phyloP scores from a whole-genome alignment of 2,888 invertebrate genomes.

The Netelia virgata region DNA sequence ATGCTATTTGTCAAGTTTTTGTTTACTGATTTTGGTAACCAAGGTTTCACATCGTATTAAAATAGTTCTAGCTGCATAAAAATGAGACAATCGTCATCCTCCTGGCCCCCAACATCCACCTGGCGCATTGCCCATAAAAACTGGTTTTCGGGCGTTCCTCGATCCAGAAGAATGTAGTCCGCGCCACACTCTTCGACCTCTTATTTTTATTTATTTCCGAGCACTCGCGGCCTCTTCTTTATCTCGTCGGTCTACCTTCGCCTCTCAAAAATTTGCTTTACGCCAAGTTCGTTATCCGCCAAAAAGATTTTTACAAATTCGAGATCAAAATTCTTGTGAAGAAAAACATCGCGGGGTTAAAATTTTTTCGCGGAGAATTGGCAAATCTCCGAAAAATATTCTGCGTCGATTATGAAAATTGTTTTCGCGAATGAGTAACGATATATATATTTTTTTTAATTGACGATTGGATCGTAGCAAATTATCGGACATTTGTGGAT shows the following conservation, averaged over 20 bases:
- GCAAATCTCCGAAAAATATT: too few relatives aligned
- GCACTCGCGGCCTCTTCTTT: neutral
- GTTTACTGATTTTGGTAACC: too few relatives aligned
- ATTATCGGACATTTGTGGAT: too few relatives aligned
- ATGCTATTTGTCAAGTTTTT: too few relatives aligned
- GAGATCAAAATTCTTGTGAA: neutral
- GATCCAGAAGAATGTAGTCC: constrained; percentile 55
- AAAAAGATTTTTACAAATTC: neutral
- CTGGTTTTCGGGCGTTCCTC: constrained; percentile 64
- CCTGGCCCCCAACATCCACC: constrained; percentile 13
- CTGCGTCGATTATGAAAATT: too few relatives aligned
- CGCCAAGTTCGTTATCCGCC: neutral
- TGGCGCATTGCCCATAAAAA: constrained; percentile 13
- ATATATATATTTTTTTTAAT: too few relatives aligned
- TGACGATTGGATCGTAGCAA: too few relatives aligned
- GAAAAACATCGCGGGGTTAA: too few relatives aligned
- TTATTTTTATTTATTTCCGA: constrained; percentile 30
- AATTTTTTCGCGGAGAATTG: too few relatives aligned
- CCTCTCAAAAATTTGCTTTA: neutral
- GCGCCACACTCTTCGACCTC: constrained; percentile 39
- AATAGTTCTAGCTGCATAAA: neutral
- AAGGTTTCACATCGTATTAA: too few relatives aligned
- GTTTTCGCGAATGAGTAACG: too few relatives aligned
- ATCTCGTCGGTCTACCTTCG: too few relatives aligned
- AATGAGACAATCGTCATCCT: constrained; percentile 15